A percentile compares a stretch with the other conserved stretches of the same genome.
phyloP scores from a whole-genome alignment of 1,140 invertebrate genomes.

The Bilobella aurantiaca region DNA sequence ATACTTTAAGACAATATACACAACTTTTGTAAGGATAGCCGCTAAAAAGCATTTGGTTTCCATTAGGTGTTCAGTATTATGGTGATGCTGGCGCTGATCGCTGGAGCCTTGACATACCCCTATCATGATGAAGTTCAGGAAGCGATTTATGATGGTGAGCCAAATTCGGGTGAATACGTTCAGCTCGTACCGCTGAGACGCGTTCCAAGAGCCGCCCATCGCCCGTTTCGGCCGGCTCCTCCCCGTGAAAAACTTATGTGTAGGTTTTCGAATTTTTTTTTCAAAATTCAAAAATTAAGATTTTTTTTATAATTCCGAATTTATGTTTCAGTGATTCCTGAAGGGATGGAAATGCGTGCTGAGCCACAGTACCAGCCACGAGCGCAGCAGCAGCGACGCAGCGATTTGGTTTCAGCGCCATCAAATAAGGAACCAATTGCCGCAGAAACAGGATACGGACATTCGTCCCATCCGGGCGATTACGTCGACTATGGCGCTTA shows the following conservation, averaged over 20 bases:
- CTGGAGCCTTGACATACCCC: constrained; percentile 11
- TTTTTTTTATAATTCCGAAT: not conserved
- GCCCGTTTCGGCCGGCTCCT: not conserved
- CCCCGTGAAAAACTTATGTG: constrained; percentile 10
- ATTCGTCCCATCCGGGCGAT: constrained; percentile 24
- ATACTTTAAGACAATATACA: not conserved
- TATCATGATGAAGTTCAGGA: constrained; percentile 10
- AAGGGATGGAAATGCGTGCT: not conserved
- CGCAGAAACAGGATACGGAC: constrained; percentile 19
- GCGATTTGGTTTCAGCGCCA: not conserved
- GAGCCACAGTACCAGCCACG: no score
- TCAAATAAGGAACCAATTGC: constrained; percentile 20
- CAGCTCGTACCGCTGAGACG: constrained; percentile 14
- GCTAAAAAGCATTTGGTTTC: not conserved
- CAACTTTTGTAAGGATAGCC: not conserved
- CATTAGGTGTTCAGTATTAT: not conserved
- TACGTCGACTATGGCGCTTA: constrained; percentile 39
- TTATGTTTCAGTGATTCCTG: not conserved
- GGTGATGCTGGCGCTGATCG: not conserved
- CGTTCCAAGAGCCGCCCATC: constrained; percentile 4
- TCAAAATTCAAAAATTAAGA: no score
- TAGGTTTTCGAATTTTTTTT: no score
- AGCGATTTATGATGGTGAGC: constrained; percentile 7
- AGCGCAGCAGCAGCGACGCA: no score
- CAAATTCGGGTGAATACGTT: not conserved